A percentile compares a stretch with the other conserved stretches of the same genome.
phyloP scores from a whole-genome alignment of 2,888 invertebrate species.

The Papilio demoleus region DNA sequence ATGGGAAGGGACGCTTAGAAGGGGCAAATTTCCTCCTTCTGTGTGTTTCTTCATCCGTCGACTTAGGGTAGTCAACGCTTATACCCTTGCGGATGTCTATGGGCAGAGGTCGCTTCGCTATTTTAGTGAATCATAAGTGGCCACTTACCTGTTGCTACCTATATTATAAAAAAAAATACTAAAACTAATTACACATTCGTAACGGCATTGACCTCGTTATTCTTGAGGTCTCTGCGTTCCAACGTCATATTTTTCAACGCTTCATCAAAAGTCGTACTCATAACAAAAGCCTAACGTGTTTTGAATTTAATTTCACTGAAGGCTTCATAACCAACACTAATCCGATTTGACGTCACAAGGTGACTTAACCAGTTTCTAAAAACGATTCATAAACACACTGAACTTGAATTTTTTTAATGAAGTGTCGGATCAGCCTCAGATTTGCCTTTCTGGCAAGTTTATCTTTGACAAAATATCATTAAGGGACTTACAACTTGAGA shows the following conservation, averaged over 20 bases:
- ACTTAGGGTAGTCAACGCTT: too few species aligned
- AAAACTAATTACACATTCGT: slow-evolving; percentile 10
- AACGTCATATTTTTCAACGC: background rate
- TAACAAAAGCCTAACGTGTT: background rate
- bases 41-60: too few species aligned
- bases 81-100: too few species aligned
- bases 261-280: background rate
- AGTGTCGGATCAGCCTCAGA: background rate
- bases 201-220: slow-evolving; percentile 24
- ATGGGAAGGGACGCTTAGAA: too few species aligned
- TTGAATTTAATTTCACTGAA: background rate
- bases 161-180: too few species aligned
- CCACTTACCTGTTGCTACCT: too few species aligned
- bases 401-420: background rate
- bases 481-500: background rate
- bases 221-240: background rate
- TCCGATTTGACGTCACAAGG: background rate
- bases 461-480: background rate
- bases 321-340: background rate
- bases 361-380: background rate
- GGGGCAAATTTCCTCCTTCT: too few species aligned
- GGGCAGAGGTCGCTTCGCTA: too few species aligned
- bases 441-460: background rate
- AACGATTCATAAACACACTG: background rate
- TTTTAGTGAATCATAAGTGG: too few species aligned